Evolutionary conservation across 2,113 vertebrate species (phyloP).

Genomic region (Geothlypis trichas): DNA sequence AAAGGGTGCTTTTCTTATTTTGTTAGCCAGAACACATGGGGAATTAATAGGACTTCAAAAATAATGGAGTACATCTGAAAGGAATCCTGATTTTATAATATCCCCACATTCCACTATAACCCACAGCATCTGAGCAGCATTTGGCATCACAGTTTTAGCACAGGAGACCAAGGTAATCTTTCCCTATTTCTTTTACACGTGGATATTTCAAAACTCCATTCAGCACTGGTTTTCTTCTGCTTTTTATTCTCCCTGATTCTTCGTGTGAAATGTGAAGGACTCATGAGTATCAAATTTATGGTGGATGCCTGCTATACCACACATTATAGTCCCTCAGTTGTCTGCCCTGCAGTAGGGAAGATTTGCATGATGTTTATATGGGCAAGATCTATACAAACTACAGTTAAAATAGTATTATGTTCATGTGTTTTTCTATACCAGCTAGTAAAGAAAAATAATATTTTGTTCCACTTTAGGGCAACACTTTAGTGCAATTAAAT

Average conservation of each 20-base stretch:
- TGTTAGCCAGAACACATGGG: not conserved
- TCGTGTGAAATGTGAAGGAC: conserved; percentile 64
- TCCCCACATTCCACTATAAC: conserved; percentile 29
- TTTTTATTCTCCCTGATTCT: not conserved
- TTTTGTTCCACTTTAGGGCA: conserved; percentile 72
- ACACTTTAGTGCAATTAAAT: conserved; percentile 76
- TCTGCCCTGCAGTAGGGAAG: conserved; percentile 70
- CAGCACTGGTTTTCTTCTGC: not conserved
- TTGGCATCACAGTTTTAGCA: conserved; percentile 8
- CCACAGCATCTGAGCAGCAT: not conserved
- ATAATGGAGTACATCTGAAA: conserved; percentile 32
- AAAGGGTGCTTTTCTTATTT: conserved; percentile 69
- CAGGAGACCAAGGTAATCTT: conserved; percentile 21
- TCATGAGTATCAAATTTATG: conserved; percentile 70
- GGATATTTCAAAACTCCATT: conserved; percentile 29
- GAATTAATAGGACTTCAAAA: conserved; percentile 40
- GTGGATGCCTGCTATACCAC: conserved; percentile 38
- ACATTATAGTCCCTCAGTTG: conserved; percentile 57
- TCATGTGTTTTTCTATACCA: conserved; percentile 70
- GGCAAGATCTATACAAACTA: conserved; percentile 67
- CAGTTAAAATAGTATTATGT: conserved; percentile 74
- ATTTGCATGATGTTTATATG: conserved; percentile 72
- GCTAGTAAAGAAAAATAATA: conserved; percentile 55
- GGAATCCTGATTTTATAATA: conserved; percentile 24
- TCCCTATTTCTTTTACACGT: conserved; percentile 42